Evolutionary conservation across 2,888 invertebrate species (phyloP).

Genomic region (Mamestra brassicae): DNA sequence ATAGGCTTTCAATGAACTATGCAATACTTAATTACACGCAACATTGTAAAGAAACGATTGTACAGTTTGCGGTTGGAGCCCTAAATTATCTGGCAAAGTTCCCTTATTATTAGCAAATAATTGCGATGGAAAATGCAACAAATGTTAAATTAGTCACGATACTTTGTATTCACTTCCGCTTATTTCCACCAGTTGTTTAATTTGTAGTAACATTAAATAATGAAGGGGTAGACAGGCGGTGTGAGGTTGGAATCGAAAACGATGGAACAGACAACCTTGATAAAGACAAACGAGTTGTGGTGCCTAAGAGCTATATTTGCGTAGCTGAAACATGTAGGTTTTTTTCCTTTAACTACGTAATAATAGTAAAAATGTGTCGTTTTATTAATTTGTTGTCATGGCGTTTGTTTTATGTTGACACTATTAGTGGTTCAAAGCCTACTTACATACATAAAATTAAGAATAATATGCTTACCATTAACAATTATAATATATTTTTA

Average conservation of each 20-base stretch:
- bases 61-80: neutral
- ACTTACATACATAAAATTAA: no score
- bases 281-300: no score
- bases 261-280: neutral
- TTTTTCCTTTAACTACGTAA: neutral
- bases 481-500: no score
- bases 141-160: neutral
- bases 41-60: neutral
- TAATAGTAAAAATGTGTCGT: no score
- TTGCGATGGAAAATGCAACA: no score
- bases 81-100: neutral
- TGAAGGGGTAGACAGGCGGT: neutral
- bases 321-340: neutral
- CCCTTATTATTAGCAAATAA: neutral
- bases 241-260: neutral
- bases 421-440: neutral
- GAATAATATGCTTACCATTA: no score
- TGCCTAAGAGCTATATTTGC: neutral
- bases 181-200: neutral
- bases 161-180: slow-evolving; percentile 1
- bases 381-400: neutral
- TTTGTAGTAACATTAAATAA: slow-evolving; percentile 1
- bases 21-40: neutral
- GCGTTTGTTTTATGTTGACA: neutral
- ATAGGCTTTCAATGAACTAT: no score